These are phyloP conservation scores for Idaea biselata DNA, from an alignment of 2,888 invertebrate species.

Conservation along the genomic window DNA sequence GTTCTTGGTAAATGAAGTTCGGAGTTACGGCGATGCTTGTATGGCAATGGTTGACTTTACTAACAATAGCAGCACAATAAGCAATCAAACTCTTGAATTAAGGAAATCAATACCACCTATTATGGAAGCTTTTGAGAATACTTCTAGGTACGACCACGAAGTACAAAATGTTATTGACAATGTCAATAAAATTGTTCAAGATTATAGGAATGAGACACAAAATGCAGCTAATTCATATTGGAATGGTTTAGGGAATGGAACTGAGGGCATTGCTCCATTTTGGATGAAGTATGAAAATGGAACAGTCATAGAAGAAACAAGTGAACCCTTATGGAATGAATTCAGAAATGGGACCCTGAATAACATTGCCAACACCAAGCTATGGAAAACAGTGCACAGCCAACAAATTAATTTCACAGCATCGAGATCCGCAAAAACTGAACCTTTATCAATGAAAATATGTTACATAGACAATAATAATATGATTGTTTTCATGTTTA, in stretches of 20 bases:
- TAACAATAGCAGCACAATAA: conserved; percentile 44
- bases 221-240: not conserved
- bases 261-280: conserved; percentile 40
- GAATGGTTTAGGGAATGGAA: conserved; percentile 31
- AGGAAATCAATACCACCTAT: conserved; percentile 48
- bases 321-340: not conserved
- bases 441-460: conserved; percentile 55
- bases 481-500: conserved; percentile 62
- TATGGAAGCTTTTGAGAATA: conserved; percentile 47
- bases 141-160: conserved; percentile 38
- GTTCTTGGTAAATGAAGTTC: conserved; percentile 34
- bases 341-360: not conserved
- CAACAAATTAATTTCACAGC: not conserved
- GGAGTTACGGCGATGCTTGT: conserved; percentile 47
- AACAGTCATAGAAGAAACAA: not conserved
- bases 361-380: not conserved
- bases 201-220: conserved; percentile 44
- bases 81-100: conserved; percentile 41
- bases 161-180: conserved; percentile 53
- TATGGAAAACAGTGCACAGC: conserved; percentile 16
- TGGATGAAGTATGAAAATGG: not conserved
- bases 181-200: conserved; percentile 55
- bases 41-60: conserved; percentile 55
- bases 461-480: conserved; percentile 64
- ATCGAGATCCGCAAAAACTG: conserved; percentile 42